Base-by-base conservation (phyloP, 2,888 invertebrate species). In the Notodonta ziczac region DNA sequence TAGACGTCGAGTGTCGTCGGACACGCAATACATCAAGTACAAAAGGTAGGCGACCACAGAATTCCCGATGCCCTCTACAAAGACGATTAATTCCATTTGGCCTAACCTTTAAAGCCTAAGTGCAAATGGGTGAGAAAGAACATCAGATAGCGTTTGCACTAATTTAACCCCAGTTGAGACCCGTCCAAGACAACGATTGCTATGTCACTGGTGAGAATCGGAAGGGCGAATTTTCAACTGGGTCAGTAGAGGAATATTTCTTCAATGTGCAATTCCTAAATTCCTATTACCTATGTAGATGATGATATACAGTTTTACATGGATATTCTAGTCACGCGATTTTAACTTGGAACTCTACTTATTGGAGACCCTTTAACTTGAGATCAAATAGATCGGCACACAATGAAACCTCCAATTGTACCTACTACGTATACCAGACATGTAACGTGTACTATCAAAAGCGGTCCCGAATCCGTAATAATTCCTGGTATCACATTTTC, bases 81-180 rank as follows among this genome's bases (percentile, higher is more conserved):
- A 53, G 10, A 44, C 50, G 54, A 62, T 60, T 60, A 56, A 62
- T 60, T 70, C 60, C 63, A 63, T 70, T 65, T 57, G 35, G 32
- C 35, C 9, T 51, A 24, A 51, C 44, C 35, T 50, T 50, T 46
- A 57, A 65, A 60, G 56, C 24, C 42, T 24, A 13, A 9, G 42
- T 32, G 32, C 39, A 57, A 53, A 56, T 51, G 39, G 55, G 51
- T 50, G 16, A 50, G 40, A 51, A 57, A 40, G 51, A 51, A 60
- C 12, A 52, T 56, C 32, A 53, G 42, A 59, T 54, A 57, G 52
- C 16, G 58, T 46, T 40, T 24, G 24, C 16, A 53, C 60, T 60
- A 53, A 58, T 35, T 40, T 54, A 54, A 59, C 56, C 55, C 39
- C 14, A 44, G 16, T 39, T 54, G 5, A 59, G 48, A 39, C 13